phyloP scores from a whole-genome alignment of 2,888 invertebrate species.

The Nemurella pictetii region DNA sequence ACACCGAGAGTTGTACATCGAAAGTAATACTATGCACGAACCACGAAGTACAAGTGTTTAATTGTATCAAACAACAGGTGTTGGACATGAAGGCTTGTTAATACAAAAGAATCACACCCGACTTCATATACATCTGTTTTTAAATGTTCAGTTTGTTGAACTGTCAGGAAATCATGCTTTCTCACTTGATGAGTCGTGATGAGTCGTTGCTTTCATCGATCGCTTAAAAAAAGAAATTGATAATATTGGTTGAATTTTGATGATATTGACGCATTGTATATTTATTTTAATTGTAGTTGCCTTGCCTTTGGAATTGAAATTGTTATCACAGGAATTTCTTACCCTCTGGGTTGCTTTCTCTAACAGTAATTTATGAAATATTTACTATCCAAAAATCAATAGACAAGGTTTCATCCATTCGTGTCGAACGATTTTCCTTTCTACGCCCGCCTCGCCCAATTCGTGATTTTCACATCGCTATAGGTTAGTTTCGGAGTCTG shows the following conservation, averaged over 20 bases:
- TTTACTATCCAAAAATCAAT: not conserved
- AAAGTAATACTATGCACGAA: not conserved
- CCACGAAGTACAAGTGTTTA: not conserved
- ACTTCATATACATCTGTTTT: not conserved
- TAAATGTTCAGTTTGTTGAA: not conserved
- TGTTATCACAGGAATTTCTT: not conserved
- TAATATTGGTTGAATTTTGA: not conserved
- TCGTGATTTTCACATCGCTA: not conserved
- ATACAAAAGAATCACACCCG: not conserved
- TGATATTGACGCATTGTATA: not conserved
- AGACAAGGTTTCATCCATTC: not conserved
- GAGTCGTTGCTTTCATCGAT: not conserved
- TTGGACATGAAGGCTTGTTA: no score
- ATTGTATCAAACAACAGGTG: not conserved
- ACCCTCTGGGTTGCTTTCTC: not conserved
- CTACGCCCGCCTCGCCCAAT: not conserved
- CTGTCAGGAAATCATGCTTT: not conserved
- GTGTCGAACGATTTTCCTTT: not conserved
- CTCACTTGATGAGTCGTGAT: not conserved
- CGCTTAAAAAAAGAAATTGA: not conserved
- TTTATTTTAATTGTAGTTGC: not conserved
- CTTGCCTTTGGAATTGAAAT: not conserved
- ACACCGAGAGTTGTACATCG: not conserved
- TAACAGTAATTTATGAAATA: not conserved
- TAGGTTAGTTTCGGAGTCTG: not conserved